phyloP scores from a whole-genome alignment of 1,140 invertebrate genomes.

The Bombus balteatus region DNA sequence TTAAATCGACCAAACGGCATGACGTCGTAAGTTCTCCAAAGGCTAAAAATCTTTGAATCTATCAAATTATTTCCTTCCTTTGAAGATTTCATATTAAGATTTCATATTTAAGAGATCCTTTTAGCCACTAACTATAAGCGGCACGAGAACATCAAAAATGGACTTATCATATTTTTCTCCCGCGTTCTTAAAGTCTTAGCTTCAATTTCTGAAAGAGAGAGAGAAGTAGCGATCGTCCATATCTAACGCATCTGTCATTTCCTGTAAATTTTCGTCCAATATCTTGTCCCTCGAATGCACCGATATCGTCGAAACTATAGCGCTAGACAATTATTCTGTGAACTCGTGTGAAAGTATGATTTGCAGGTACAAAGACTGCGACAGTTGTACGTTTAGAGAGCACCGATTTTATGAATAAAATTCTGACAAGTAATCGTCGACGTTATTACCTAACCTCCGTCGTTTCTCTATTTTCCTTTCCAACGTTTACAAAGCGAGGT shows the following conservation, averaged over 20 bases:
- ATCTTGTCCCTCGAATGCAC: not conserved
- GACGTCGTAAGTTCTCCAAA: no score
- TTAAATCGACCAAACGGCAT: no score
- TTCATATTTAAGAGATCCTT: no score
- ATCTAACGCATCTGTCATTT: not conserved
- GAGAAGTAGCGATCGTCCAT: not conserved
- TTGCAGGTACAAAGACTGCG: not conserved
- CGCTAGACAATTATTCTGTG: not conserved
- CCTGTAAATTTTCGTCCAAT: not conserved
- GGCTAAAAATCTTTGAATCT: no score
- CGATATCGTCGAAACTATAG: not conserved
- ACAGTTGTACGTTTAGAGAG: not conserved
- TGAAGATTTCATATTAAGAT: not conserved
- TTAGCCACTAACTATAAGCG: not conserved
- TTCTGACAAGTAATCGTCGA: not conserved
- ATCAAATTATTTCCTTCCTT: no score
- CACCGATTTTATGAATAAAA: constrained; percentile 31
- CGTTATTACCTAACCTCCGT: not conserved
- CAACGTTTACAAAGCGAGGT: not conserved
- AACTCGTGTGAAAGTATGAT: not conserved
- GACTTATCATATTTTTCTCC: not conserved
- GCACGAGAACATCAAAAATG: no score
- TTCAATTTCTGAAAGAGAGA: not conserved
- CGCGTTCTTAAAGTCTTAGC: not conserved
- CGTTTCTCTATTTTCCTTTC: not conserved